Conservation (phyloP, 2,113 vertebrate species). For the Corythornis cristatus region DNA sequence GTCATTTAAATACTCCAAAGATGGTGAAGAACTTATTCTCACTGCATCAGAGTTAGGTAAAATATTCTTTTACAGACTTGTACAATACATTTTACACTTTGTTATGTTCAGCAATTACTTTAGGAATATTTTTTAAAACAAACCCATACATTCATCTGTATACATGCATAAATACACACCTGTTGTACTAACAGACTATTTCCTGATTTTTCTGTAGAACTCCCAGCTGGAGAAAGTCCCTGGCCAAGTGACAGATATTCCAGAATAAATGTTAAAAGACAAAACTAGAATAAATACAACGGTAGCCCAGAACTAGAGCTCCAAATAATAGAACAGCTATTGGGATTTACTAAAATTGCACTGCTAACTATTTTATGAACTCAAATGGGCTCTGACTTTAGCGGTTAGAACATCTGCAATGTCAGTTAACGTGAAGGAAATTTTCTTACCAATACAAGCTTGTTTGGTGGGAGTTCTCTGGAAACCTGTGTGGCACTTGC, state of each 20-base stretch:
- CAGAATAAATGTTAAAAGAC: neutral
- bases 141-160: neutral
- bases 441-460: slow-evolving; percentile 77
- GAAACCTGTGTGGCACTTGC: slow-evolving; percentile 80
- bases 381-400: neutral
- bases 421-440: neutral
- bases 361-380: neutral
- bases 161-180: neutral
- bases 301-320: neutral
- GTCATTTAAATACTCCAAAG: neutral
- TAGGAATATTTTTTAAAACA: neutral
- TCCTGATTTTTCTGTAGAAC: neutral
- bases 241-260: neutral
- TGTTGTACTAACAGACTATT: neutral
- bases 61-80: neutral
- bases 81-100: neutral
- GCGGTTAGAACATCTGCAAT: neutral
- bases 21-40: neutral
- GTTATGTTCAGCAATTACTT: neutral
- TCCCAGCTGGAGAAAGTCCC: neutral
- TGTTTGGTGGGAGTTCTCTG: slow-evolving; percentile 78
- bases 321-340: neutral
- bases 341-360: neutral
- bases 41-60: neutral
- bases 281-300: neutral